Base-by-base conservation (phyloP, 2,113 vertebrate genomes). In the Odocoileus virginianus region DNA sequence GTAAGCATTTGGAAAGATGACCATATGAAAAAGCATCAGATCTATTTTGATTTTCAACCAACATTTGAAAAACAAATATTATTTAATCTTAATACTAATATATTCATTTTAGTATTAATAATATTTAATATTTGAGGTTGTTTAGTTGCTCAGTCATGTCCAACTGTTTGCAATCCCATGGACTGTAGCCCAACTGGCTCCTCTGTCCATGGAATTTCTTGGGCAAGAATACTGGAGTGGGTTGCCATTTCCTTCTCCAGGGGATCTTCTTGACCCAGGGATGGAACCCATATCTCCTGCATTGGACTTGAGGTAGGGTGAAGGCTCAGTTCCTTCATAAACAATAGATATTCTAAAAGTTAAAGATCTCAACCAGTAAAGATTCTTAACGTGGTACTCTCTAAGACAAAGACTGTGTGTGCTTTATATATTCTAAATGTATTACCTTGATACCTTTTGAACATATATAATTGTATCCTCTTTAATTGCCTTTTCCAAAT, bases 401-500 rank as follows among this genome's bases (percentile, higher is more conserved):
- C 9, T 6, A 90, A 64, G 36, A 58, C 21, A 57, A 79, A 83
- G 43, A 57, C n/a, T 8, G 27, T 47, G 36, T 61, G 10, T 55
- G 67, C 21, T 54, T 58, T 23, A 52, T 54, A 28, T 55, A 58
- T 28, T 15, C 21, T 93, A 81, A 74, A 82, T 47, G 21, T 25
- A 61, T 40, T 45, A 30, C 36, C 91, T 87, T 76, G 64, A 52
- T 6, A 55, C 11, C 23, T 94, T 96, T 79, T 71, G 30, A 55
- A 74, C 74, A 81, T 30, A 43, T 43, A 23, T 45, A 36, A 90
- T 84, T 86, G 25, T 64, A 71, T 61, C 30, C 15, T 5, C 57
- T 91, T 88, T n/a, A 95, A 78, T 21, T 33, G 45, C 21, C 57
- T 91, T 94, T 96, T 71, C 79, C 89, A 92, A 61, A 79, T 83